Percentiles rank a stretch among this genome's conserved stretches.
These are phyloP conservation scores for Calycopis cecrops DNA, from an alignment of 1,140 invertebrate genomes.

Conservation along the genomic window DNA sequence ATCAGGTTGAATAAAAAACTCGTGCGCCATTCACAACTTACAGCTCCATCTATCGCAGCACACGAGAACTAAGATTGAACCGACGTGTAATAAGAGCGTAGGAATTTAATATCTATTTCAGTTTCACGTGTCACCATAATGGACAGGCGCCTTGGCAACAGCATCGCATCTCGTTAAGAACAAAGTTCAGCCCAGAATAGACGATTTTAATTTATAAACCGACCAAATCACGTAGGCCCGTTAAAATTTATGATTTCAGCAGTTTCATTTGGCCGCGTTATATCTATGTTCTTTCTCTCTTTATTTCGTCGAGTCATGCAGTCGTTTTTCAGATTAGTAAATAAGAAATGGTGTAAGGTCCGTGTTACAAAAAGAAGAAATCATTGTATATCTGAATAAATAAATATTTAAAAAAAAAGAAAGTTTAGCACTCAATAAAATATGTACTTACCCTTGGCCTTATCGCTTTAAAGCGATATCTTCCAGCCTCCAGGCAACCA, in stretches of 20 bases:
- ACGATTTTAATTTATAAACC: conserved; percentile 10
- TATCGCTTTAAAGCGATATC: too few relatives aligned
- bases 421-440: too few relatives aligned
- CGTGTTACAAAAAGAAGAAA: too few relatives aligned
- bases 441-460: too few relatives aligned
- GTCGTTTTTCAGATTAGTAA: too few relatives aligned
- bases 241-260: background rate
- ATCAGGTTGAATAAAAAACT: background rate
- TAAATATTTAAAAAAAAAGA: too few relatives aligned
- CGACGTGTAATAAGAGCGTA: background rate
- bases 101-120: conserved; percentile 40
- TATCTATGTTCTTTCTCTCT: background rate
- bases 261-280: background rate
- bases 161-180: too few relatives aligned
- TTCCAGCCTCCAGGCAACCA: too few relatives aligned
- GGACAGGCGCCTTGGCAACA: conserved; percentile 54
- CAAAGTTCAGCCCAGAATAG: conserved; percentile 49
- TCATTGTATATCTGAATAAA: too few relatives aligned
- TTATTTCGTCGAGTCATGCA: too few relatives aligned
- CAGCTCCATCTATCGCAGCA: conserved; percentile 46
- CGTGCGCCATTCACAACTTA: background rate
- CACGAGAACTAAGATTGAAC: conserved; percentile 32
- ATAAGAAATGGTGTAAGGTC: too few relatives aligned
- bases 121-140: conserved; percentile 42
- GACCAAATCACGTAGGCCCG: background rate